Evolutionary conservation across 2,113 vertebrate species (phyloP), one percentile per base, ranked within the genome.

Genomic region (Platichthys stellatus): DNA sequence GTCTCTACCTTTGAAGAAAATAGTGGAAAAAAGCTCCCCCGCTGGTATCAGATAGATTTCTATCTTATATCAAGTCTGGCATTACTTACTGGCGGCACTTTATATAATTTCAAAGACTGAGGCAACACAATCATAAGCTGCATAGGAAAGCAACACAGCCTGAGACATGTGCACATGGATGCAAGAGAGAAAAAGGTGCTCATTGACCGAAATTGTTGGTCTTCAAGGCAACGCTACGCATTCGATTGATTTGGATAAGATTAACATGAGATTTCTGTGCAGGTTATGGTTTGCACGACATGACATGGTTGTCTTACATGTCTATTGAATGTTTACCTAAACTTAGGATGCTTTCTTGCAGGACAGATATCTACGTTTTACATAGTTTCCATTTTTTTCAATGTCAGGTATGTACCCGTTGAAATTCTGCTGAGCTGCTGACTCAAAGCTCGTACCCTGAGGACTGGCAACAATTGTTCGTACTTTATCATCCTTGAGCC

Each of bases 21-120:
- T 51, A 47, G 38, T n/a, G 8, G 63, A 72, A 81, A 70, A 81
- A 80, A 56, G 20, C 13, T 61, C 69, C 66, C 78, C 82, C 70
- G 64, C 73, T 86, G 79, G 45, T 81, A 81, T 73, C 60, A 38
- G 69, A 74, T 67, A 86, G 87, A 88, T 87, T 90, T 88, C 83
- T 76, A 85, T 89, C 86, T 90, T 88, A 83, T 76, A 85, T 89
- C 77, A 83, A 86, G 74, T 83, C 78, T 8, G 17, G 60, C 78
- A 59, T 64, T 86, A 61, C 67, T 70, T 6, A 65, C 88, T 80
- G 5, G 57, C 70, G 88, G 90, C 90, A 59, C 71, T 79, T 80
- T 51, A 84, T 80, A 78, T 78, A 84, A 85, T 92, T 92, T 90
- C 78, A 91, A 89, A 93, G 89, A 74, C 73, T 67, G 45, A 88